Base-by-base conservation (phyloP, 2,888 invertebrate genomes). In the Sesia bembeciformis region DNA sequence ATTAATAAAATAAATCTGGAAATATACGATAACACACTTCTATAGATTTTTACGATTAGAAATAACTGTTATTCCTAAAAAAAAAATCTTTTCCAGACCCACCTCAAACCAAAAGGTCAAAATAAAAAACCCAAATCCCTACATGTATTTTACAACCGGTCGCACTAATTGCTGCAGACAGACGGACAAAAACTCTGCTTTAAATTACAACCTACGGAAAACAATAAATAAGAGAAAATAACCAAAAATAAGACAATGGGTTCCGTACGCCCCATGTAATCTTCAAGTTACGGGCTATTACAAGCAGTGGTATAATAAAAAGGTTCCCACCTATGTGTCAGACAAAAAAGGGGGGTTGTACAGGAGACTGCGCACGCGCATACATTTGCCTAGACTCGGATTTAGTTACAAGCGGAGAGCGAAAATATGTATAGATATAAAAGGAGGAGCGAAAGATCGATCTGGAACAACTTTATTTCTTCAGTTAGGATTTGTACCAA, bases 261-360 rank as follows among this genome's bases (percentile, higher is more conserved):
- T 56, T 6, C 53, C 43, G 54, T 43, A 50, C 53, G 52, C 40
- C 53, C 60, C 57, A 57, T 60, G 65, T 73, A 72, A 74, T 73
- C 72, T 71, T 40, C 54, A 58, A 56, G 60, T 61, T 62, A 60
- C 59, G 68, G 66, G 60, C 74, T 74, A 74, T 81, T 76, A 80
- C 75, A 68, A 59, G 67, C 70, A 66, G 72, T 67, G 74, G 73
- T 68, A 68, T 72, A 69, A 80, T 74, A 81, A 81, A 78, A 79
- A 74, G 69, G 72, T 72, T 68, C 70, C 77, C 76, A 73, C 75
- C 78, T 75, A 68, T 58, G 66, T 57, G 4, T 61, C 56, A 56
- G 58, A 68, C 64, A 72, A 73, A 74, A 72, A 74, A 63, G 60
- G 57, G 68, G 68, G 72, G 65, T 63, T 61, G 68, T 65, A 58